A percentile compares a stretch with the other conserved stretches of the same genome.
Evolutionary conservation across 2,113 vertebrate genomes (phyloP).

Genomic region (Channa argus): DNA sequence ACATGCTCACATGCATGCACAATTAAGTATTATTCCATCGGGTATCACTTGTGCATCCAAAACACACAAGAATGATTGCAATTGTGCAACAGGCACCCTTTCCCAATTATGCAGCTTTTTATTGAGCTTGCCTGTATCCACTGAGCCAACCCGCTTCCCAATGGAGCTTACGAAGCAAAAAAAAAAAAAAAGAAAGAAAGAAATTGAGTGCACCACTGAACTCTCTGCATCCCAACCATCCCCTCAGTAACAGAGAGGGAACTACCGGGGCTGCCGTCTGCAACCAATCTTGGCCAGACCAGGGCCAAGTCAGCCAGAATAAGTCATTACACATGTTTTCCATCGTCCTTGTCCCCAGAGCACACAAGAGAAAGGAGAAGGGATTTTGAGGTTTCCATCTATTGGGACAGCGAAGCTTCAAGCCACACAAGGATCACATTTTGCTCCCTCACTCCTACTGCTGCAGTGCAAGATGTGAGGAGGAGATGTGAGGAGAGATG

Average conservation of each 20-base stretch:
- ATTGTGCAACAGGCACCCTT: not conserved
- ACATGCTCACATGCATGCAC: conserved; percentile 20
- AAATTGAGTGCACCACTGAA: conserved; percentile 54
- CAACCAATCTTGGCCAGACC: conserved; percentile 78
- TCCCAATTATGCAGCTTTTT: conserved; percentile 4
- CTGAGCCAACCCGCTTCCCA: conserved; percentile 24
- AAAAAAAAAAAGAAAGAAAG: conserved; percentile 8
- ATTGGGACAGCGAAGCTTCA: conserved; percentile 65
- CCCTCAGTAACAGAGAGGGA: conserved; percentile 57
- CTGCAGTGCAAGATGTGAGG: conserved; percentile 53
- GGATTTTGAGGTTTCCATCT: conserved; percentile 71
- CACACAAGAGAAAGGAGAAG: conserved; percentile 49
- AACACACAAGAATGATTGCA: conserved; percentile 11
- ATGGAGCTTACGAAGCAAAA: conserved; percentile 41
- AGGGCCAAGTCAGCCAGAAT: conserved; percentile 77
- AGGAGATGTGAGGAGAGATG: conserved; percentile 23
- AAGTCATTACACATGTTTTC: conserved; percentile 84
- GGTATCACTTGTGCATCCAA: not conserved
- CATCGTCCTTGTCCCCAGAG: conserved; percentile 80
- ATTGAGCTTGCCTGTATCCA: conserved; percentile 38
- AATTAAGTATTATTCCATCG: conserved; percentile 23
- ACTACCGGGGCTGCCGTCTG: conserved; percentile 76
- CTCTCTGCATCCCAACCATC: conserved; percentile 58
- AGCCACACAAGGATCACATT: conserved; percentile 74
- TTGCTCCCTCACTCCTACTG: conserved; percentile 59